Base-by-base conservation (phyloP, 2,113 vertebrate species). In the Anarhynchus alexandrinus region DNA sequence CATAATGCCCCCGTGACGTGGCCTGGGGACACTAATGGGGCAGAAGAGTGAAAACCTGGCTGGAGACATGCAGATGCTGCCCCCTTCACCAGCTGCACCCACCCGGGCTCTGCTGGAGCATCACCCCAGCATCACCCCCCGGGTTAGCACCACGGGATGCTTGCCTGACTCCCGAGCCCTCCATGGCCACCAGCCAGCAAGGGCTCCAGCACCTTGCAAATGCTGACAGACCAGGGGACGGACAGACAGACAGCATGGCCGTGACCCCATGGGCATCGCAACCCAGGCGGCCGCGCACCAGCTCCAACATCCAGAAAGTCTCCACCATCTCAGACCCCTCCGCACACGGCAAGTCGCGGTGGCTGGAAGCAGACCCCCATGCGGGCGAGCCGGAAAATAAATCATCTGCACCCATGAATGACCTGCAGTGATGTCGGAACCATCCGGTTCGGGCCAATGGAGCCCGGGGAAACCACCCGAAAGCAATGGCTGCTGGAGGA, bases 141-240 rank as follows among this genome's bases (percentile, higher is more conserved):
- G 2, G 42, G 6, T 25, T 9, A 38, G 22, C 88, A 54, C 25
- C 4, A 1, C 0, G 1, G 58, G 67, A 10, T 29, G 34, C 32
- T 69, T 5, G 0, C 43, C 72, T 29, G 15, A 4, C 11, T n/a
- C 55, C 84, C 0, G 0, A 52, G 15, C 16, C 29, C 58, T 30
- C 77, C 52, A 1, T 0, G 2, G 59, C 51, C 93, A 59, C 59
- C 55, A 25, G 51, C 9, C 76, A 43, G 17, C 57, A 51, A 3
- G 4, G 40, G 43, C 25, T 69, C 82, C 40, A 78, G 36, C 79
- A 49, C 55, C 71, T 19, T 7, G 12, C 16, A 17, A 54, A 38
- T 12, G 23, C 52, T 89, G 85, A 13, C 34, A 43, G 67, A 10
- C 17, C 54, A 12, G 17, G 34, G 54, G 81, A 72, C 1, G 1